Evolutionary conservation across 2,113 vertebrate species (phyloP).

Genomic region (Nothocercus nigrocapillus): DNA sequence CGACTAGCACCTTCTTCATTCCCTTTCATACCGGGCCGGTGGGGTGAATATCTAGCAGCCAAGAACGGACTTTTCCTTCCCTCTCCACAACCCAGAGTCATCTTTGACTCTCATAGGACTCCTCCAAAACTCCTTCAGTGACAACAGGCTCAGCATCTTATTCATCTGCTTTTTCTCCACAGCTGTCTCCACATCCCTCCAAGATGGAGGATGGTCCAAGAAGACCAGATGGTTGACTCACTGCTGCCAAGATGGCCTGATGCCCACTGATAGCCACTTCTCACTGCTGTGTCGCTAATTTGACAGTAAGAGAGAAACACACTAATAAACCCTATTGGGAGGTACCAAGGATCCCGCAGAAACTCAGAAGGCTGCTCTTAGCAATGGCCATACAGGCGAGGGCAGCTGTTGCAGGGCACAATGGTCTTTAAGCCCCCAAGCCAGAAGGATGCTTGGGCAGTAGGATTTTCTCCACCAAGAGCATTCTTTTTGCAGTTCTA

Average conservation of each 20-base stretch:
- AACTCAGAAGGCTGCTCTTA: not conserved
- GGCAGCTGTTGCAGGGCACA: not conserved
- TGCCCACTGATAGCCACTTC: not conserved
- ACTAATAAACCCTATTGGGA: not conserved
- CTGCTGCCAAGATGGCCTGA: not conserved
- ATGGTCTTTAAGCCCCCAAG: not conserved
- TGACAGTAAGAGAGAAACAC: not conserved
- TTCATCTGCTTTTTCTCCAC: not conserved
- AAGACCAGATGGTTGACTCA: accelerated
- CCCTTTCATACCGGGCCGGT: accelerated
- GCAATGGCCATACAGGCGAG: accelerated
- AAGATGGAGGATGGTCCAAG: not conserved
- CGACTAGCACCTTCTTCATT: not conserved
- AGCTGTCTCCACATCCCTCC: not conserved
- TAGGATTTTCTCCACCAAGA: not conserved
- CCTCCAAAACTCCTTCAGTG: not conserved
- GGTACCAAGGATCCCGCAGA: not conserved
- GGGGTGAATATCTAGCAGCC: not conserved
- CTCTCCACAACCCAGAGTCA: accelerated
- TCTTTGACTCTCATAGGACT: not conserved
- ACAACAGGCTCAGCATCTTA: not conserved
- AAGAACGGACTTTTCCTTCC: not conserved
- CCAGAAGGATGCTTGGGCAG: not conserved
- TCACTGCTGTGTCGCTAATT: not conserved
- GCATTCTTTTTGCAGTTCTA: not conserved